phyloP scores from a whole-genome alignment of 2,797 vertebrate genomes.

The Micrastur ruficollis region DNA sequence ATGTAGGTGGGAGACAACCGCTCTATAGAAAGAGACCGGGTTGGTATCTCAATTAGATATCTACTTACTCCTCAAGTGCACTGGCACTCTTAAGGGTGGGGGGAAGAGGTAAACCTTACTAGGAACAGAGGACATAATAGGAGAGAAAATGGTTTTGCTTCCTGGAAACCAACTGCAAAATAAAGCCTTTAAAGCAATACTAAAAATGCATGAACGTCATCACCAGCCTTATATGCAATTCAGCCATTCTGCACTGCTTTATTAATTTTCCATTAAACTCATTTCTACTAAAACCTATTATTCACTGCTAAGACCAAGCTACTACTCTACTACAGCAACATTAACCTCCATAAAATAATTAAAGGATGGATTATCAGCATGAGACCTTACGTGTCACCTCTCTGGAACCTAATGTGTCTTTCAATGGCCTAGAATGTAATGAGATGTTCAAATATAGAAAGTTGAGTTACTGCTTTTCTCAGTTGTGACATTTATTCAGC shows the following conservation, averaged over 20 bases:
- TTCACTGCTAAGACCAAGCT: conserved; percentile 2
- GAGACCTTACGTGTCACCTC: conserved; percentile 66
- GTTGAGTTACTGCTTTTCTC: conserved; percentile 57
- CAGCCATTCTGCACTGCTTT: not conserved
- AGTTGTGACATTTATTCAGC: conserved; percentile 56
- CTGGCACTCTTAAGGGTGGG: not conserved
- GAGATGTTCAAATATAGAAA: conserved; percentile 71
- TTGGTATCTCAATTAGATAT: fast-evolving
- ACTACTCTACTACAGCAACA: not conserved
- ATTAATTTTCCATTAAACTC: conserved; percentile 48
- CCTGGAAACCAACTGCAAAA: not conserved
- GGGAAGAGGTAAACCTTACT: not conserved
- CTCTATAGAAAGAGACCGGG: not conserved
- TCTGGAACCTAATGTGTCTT: conserved; percentile 62
- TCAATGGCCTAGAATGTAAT: conserved; percentile 65
- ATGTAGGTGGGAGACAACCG: not conserved
- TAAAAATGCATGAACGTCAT: not conserved
- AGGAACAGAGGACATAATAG: not conserved
- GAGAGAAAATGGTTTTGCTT: not conserved
- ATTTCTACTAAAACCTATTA: conserved; percentile 39
- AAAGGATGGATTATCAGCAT: conserved; percentile 68
- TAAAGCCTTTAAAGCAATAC: not conserved
- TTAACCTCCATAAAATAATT: conserved; percentile 74
- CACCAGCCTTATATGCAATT: not conserved
- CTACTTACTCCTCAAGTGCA: not conserved